A percentile compares a stretch with the other conserved stretches of the same genome.
Evolutionary conservation across 2,113 vertebrate genomes (phyloP).

Genomic region (Plectropomus leopardus): DNA sequence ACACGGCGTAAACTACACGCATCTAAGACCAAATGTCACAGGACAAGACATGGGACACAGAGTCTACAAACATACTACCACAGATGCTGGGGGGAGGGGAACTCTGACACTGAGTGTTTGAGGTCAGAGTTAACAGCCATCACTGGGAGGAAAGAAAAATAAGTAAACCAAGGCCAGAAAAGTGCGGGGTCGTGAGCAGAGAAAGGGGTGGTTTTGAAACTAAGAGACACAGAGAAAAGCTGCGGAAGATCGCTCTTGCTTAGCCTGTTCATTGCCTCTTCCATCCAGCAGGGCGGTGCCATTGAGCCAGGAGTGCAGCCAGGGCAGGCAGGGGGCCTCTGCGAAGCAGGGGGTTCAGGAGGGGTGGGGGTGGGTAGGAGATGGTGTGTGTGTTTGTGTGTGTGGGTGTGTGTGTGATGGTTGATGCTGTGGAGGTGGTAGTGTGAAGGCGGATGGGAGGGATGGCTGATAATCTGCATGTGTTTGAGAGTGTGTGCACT

Average conservation of each 20-base stretch:
- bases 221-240: constrained; percentile 69
- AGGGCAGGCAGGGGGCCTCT: constrained; percentile 79
- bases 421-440: constrained; percentile 40
- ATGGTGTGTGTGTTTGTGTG: constrained; percentile 31
- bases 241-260: constrained; percentile 77
- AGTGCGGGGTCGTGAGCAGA: constrained; percentile 59
- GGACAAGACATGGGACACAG: constrained; percentile 68
- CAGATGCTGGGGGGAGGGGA: constrained; percentile 19
- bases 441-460: constrained; percentile 33
- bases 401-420: constrained; percentile 50
- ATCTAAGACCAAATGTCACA: constrained; percentile 58
- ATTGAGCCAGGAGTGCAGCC: constrained; percentile 84
- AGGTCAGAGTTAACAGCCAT: constrained; percentile 74
- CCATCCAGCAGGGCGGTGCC: constrained; percentile 83
- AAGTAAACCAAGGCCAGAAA: constrained; percentile 41
- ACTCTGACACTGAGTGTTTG: constrained; percentile 76
- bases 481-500: not conserved
- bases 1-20: constrained; percentile 50
- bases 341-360: constrained; percentile 71
- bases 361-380: constrained; percentile 9
- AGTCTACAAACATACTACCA: constrained; percentile 62
- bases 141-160: constrained; percentile 32
- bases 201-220: constrained; percentile 51
- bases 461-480: constrained; percentile 33
- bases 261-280: constrained; percentile 87